Evolutionary conservation across 2,888 invertebrate genomes (phyloP).

Genomic region (Dolichopus griseipennis): DNA sequence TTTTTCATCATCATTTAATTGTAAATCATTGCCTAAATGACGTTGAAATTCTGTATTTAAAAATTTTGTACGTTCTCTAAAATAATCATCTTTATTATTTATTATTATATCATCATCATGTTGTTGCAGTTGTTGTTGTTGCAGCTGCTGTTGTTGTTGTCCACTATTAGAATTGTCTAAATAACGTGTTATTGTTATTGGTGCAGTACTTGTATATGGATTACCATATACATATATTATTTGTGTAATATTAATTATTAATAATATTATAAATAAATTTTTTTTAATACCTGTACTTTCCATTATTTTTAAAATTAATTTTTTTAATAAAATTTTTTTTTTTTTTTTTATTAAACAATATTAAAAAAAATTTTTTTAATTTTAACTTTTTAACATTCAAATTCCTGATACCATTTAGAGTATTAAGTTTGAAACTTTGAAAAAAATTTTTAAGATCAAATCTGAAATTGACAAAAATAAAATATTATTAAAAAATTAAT

Average conservation of each 20-base stretch:
- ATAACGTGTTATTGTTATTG: not conserved
- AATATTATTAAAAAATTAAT: too few species aligned
- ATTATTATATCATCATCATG: too few species aligned
- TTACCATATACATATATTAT: not conserved
- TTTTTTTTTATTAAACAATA: not conserved
- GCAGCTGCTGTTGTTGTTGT: not conserved
- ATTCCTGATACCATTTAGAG: too few species aligned
- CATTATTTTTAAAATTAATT: too few species aligned
- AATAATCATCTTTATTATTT: slow-evolving; percentile 25
- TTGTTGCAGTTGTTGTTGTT: not conserved
- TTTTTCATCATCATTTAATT: slow-evolving; percentile 44
- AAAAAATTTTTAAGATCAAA: too few species aligned
- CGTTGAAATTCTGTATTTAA: slow-evolving; percentile 45
- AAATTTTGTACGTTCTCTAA: slow-evolving; percentile 41
- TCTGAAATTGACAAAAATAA: too few species aligned
- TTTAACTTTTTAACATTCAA: too few species aligned
- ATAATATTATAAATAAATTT: not conserved
- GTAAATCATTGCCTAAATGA: slow-evolving; percentile 46
- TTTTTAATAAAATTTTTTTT: not conserved
- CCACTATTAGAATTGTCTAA: not conserved
- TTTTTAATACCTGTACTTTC: not conserved
- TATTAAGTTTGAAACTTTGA: too few species aligned
- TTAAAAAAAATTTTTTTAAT: not conserved
- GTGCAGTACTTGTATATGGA: not conserved
- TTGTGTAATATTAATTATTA: not conserved